Base-by-base conservation (phyloP, 2,888 invertebrate genomes). In the Nymphalis c-album region DNA sequence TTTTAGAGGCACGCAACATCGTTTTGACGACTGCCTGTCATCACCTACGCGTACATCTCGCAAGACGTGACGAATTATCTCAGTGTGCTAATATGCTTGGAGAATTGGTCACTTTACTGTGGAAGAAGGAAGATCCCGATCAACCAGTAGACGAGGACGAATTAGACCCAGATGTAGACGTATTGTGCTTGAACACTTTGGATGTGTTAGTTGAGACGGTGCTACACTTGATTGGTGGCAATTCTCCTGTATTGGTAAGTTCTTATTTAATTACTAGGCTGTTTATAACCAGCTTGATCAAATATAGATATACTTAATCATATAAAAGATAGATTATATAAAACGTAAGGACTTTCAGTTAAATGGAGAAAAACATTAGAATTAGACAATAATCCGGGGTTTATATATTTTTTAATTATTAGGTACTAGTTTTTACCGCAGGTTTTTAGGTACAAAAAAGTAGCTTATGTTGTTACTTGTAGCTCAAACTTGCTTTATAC, bases 131-230 rank as follows among this genome's bases (percentile, higher is more conserved):
- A 64, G 92, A 93, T 62, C 90, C 92, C 0, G 78, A 77, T 31
- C 85, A 87, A 10, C 90, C 81, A 65, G 69, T 88, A 72, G 85
- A 93, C 77, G 77, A 86, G 74, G 85, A 90, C 51, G 89, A 91
- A 60, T 68, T 88, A n/a, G 91, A 91, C 51, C 90, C 97, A 55
- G 97, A 97, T 79, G 95, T 97, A 3, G 97, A 97, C 77, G 96
- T 96, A 0, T 87, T 98, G 6, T 96, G 97, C 80, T 89, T 96
- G 70, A 95, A 96, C 69, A 95, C 96, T 7, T 86, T 98, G 68
- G 97, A 97, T 77, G 96, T 97, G 69, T 91, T 98, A 7, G 96
- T 98, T 58, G 96, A 97, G 81, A 96, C 97, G 0, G 96, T 97
- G 7, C 91, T 97, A 71, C 95, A 96, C 73, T 94, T 97, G 35